Conservation (phyloP, 2,888 invertebrate species). For the Saturnia pavonia region DNA sequence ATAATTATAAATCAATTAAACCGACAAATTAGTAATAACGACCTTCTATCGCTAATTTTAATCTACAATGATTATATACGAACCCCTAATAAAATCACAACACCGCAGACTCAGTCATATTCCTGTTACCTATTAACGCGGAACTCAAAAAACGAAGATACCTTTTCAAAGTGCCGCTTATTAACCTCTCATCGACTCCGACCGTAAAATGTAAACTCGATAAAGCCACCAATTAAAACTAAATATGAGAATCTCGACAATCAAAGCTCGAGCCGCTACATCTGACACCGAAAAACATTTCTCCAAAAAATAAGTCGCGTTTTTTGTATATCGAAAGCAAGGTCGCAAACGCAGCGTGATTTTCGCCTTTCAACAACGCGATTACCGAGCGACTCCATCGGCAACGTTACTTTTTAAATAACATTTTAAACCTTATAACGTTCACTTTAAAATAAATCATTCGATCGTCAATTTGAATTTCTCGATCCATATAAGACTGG, state of each 20-base stretch:
- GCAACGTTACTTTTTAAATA: slow-evolving; percentile 38
- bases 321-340: slow-evolving; percentile 70
- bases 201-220: slow-evolving; percentile 83
- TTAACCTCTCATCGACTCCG: slow-evolving; percentile 81
- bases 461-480: slow-evolving; percentile 28
- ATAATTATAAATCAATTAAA: slow-evolving; percentile 17
- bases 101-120: slow-evolving; percentile 61
- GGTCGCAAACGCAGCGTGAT: slow-evolving; percentile 77
- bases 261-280: slow-evolving; percentile 80
- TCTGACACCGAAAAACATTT: slow-evolving; percentile 77
- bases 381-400: slow-evolving; percentile 46
- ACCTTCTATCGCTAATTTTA: slow-evolving; percentile 19
- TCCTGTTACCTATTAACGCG: slow-evolving; percentile 67
- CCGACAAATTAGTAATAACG: slow-evolving; percentile 19
- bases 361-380: slow-evolving; percentile 74
- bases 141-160: slow-evolving; percentile 76
- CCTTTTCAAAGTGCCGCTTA: slow-evolving; percentile 81
- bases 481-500: slow-evolving; percentile 58
- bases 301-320: slow-evolving; percentile 74
- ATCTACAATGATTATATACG: slow-evolving; percentile 25
- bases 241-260: slow-evolving; percentile 81
- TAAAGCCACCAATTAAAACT: slow-evolving; percentile 83
- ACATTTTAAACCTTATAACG: slow-evolving; percentile 56
- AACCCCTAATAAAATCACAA: slow-evolving; percentile 65
- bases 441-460: slow-evolving; percentile 18